A percentile compares a stretch with the other conserved stretches of the same genome.
Evolutionary conservation across 1,140 invertebrate species (phyloP).

Genomic region (Popillia japonica): DNA sequence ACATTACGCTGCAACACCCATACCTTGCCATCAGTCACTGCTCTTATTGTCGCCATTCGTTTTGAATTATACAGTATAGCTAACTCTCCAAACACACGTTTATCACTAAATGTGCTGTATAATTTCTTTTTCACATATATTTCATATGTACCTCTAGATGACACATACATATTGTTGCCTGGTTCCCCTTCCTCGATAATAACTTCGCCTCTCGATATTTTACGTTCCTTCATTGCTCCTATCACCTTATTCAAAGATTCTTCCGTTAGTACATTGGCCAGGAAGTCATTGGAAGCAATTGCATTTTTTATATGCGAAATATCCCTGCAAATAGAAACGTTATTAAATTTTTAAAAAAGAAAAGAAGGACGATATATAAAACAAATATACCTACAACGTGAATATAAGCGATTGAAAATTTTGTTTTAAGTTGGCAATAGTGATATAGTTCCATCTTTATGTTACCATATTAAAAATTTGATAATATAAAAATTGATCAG

Average conservation of each 20-base stretch:
- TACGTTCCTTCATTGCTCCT: constrained; percentile 38
- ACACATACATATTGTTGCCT: constrained; percentile 82
- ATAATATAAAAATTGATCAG: no score
- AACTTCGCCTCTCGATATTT: constrained; percentile 20
- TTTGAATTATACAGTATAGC: constrained; percentile 94
- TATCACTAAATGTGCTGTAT: constrained; percentile 81
- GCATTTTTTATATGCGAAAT: constrained; percentile 38
- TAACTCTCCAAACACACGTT: constrained; percentile 92
- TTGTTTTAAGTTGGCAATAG: no score
- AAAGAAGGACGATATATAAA: no score
- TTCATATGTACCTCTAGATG: constrained; percentile 85
- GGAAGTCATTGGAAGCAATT: constrained; percentile 36
- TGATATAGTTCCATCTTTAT: no score
- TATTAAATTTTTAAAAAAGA: not conserved
- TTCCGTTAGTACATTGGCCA: constrained; percentile 33
- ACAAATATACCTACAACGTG: no score
- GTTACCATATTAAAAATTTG: no score
- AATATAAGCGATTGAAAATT: no score
- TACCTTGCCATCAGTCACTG: constrained; percentile 80
- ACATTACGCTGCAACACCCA: constrained; percentile 87
- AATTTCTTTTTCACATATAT: constrained; percentile 81
- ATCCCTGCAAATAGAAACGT: constrained; percentile 35
- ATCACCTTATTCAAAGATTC: constrained; percentile 27
- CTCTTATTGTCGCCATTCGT: constrained; percentile 84
- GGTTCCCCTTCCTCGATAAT: constrained; percentile 45